A percentile compares a stretch with the other conserved stretches of the same genome.
Evolutionary conservation across 2,113 vertebrate species (phyloP).

Genomic region (Seriola rivoliana): DNA sequence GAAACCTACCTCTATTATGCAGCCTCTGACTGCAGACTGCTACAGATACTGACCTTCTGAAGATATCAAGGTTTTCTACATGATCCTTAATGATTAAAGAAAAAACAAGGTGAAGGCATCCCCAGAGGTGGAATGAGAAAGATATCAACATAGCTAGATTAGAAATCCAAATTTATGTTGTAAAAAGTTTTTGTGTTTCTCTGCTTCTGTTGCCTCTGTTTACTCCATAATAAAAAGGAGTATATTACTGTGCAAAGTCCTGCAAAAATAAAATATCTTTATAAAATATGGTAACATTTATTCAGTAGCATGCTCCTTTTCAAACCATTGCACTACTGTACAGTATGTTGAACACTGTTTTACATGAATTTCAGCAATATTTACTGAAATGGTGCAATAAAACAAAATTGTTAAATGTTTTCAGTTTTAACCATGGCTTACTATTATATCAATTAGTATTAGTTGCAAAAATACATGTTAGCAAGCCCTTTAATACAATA

Average conservation of each 20-base stretch:
- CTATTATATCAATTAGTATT: neutral
- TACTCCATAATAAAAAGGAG: neutral
- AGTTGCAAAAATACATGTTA: neutral
- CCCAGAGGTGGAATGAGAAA: neutral
- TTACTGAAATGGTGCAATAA: neutral
- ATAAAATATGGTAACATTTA: neutral
- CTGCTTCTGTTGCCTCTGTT: constrained; percentile 5
- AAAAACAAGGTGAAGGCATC: constrained; percentile 36
- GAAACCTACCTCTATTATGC: constrained; percentile 69
- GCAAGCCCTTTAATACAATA: neutral
- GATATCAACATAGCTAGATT: neutral
- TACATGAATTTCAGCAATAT: neutral
- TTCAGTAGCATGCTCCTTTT: neutral
- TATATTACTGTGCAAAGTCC: neutral
- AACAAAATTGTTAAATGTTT: neutral
- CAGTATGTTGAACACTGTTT: neutral
- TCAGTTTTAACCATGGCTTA: neutral
- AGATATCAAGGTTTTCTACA: constrained; percentile 33
- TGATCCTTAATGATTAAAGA: constrained; percentile 58
- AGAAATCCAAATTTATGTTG: constrained; percentile 8
- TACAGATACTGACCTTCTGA: constrained; percentile 67
- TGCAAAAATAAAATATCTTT: neutral
- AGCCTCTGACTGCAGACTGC: constrained; percentile 40
- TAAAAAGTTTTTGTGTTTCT: neutral
- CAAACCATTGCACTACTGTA: neutral